Percentiles rank a stretch among this genome's conserved stretches.
Evolutionary conservation across 2,113 vertebrate species (phyloP).

Genomic region (Turnix velox): DNA sequence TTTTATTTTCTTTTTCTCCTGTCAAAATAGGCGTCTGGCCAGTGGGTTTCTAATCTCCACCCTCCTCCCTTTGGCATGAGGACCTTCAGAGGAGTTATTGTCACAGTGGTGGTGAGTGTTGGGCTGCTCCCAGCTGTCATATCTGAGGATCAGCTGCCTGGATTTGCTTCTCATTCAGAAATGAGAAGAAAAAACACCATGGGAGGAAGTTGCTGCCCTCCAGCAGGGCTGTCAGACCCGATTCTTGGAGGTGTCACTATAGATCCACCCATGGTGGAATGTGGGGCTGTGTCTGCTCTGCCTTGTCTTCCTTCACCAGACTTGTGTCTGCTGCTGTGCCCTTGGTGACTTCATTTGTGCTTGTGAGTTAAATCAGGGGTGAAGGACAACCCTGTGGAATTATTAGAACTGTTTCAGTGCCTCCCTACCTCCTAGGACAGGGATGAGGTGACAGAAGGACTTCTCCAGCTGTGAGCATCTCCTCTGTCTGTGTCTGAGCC

Average conservation of each 20-base stretch:
- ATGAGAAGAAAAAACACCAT: background rate
- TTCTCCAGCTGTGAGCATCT: background rate
- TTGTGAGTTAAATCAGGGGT: background rate
- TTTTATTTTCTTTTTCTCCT: too few relatives aligned
- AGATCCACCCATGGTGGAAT: background rate
- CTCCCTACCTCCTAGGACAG: background rate
- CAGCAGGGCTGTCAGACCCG: background rate
- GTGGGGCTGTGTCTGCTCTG: background rate
- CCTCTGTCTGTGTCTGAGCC: background rate
- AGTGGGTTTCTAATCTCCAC: background rate
- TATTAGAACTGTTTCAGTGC: background rate
- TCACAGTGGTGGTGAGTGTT: background rate
- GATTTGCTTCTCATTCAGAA: background rate
- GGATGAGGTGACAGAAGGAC: background rate
- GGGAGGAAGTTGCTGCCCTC: constrained; percentile 5
- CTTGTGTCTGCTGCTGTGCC: background rate
- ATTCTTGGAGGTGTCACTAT: background rate
- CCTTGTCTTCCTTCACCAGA: background rate
- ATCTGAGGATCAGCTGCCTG: background rate
- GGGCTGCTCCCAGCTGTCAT: background rate
- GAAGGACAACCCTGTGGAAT: background rate
- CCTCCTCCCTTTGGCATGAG: background rate
- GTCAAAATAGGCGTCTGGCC: background rate
- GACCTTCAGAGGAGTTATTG: background rate
- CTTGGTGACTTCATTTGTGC: accelerated